A percentile compares a stretch with the other conserved stretches of the same genome.
Conservation (phyloP, 2,888 invertebrate species). For the Troides aeacus region DNA sequence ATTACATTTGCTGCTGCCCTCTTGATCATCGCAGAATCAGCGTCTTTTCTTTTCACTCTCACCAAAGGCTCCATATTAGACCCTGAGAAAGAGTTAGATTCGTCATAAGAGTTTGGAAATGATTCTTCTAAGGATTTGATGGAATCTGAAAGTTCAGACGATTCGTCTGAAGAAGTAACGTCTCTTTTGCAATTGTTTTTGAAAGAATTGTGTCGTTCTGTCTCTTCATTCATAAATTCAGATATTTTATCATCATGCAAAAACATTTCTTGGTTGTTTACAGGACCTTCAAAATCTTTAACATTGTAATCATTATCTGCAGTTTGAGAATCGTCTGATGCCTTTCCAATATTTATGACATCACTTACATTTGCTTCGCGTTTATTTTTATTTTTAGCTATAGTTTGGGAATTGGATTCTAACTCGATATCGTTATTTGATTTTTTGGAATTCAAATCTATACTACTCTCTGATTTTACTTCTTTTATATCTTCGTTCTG, state of each 20-base stretch:
- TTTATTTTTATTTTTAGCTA: constrained; percentile 57
- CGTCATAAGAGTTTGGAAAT: constrained; percentile 59
- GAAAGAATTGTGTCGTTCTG: constrained; percentile 39
- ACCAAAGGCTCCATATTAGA: constrained; percentile 56
- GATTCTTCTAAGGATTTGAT: constrained; percentile 68
- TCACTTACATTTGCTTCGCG: constrained; percentile 55
- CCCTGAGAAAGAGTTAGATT: constrained; percentile 46
- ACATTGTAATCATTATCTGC: constrained; percentile 39
- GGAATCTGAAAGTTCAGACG: constrained; percentile 49
- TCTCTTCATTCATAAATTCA: constrained; percentile 48
- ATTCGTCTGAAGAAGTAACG: constrained; percentile 38
- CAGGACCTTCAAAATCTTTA: constrained; percentile 42
- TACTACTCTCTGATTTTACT: constrained; percentile 40
- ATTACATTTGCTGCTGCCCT: constrained; percentile 50
- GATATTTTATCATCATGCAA: constrained; percentile 50
- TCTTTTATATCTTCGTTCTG: constrained; percentile 36
- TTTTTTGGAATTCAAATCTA: constrained; percentile 40
- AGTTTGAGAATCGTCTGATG: constrained; percentile 41
- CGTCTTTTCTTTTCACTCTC: constrained; percentile 65
- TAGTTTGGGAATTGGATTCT: constrained; percentile 38
- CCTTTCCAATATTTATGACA: constrained; percentile 37
- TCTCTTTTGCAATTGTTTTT: constrained; percentile 55
- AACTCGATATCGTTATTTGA: constrained; percentile 36
- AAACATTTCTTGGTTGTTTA: constrained; percentile 44
- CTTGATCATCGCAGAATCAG: constrained; percentile 49